A percentile compares a stretch with the other conserved stretches of the same genome.
These are phyloP conservation scores for Rhynchonema sp. DNA, from an alignment of 2,888 invertebrate genomes.

Conservation along the genomic window DNA sequence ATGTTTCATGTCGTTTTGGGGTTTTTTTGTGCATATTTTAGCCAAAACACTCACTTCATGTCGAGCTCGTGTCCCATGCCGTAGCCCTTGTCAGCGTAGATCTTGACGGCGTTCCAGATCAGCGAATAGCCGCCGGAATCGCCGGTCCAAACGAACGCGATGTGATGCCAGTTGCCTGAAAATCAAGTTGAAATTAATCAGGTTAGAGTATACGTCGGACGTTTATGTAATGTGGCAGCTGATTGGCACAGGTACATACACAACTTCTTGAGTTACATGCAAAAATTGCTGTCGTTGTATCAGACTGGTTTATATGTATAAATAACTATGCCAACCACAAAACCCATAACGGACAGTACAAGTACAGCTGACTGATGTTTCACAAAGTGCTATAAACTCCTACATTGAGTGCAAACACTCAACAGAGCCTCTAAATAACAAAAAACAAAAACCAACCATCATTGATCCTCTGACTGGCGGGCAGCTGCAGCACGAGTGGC, in stretches of 20 bases:
- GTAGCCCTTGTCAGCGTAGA: conserved; percentile 72
- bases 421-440: conserved; percentile 37
- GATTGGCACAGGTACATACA: too few relatives aligned
- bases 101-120: conserved; percentile 83
- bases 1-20: neutral
- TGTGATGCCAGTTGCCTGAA: conserved; percentile 37
- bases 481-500: conserved; percentile 13
- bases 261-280: too few relatives aligned
- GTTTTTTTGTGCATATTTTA: neutral
- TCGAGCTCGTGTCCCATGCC: conserved; percentile 60
- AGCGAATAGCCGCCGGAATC: conserved; percentile 62
- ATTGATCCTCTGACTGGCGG: conserved; percentile 42
- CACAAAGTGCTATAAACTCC: too few relatives aligned
- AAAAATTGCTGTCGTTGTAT: too few relatives aligned
- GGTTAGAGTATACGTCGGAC: too few relatives aligned
- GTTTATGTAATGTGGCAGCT: too few relatives aligned
- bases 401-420: neutral
- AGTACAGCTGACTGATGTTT: too few relatives aligned
- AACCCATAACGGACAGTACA: too few relatives aligned
- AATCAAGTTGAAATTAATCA: too few relatives aligned
- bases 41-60: conserved; percentile 46
- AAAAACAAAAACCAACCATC: conserved; percentile 94
- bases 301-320: too few relatives aligned
- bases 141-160: conserved; percentile 77
- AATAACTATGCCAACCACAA: too few relatives aligned